Percentiles rank a stretch among this genome's conserved stretches.
These are phyloP conservation scores for Drymonia ruficornis DNA, from an alignment of 2,888 invertebrate species.

Conservation along the genomic window DNA sequence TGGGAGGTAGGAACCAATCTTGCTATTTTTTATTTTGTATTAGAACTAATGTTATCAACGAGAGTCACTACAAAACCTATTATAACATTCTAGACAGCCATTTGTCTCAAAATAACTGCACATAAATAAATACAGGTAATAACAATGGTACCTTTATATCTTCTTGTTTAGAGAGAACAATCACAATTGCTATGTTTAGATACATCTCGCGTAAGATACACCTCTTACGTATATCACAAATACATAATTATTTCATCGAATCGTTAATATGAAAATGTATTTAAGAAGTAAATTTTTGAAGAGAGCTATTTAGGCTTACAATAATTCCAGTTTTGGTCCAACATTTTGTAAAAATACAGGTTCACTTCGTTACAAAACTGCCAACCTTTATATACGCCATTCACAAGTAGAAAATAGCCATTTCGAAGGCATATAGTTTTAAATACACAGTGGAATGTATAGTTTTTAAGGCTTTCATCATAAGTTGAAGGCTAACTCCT, in stretches of 20 bases:
- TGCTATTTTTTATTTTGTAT: too few species aligned
- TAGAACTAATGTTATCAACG: neutral
- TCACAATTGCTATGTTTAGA: conserved; percentile 18
- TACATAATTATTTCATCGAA: conserved; percentile 26
- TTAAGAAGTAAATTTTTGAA: conserved; percentile 45
- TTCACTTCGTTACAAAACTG: conserved; percentile 45
- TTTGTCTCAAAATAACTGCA: conserved; percentile 12
- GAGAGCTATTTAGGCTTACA: conserved; percentile 67
- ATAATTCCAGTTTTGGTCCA: conserved; percentile 67
- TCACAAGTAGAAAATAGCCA: conserved; percentile 65
- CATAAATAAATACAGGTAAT: conserved; percentile 16
- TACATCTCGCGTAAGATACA: conserved; percentile 11
- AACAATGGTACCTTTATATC: conserved; percentile 18
- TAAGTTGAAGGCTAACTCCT: conserved; percentile 64
- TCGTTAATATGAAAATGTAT: conserved; percentile 29
- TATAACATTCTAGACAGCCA: conserved; percentile 4
- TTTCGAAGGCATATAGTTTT: conserved; percentile 68
- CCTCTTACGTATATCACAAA: conserved; percentile 37
- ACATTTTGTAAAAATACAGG: conserved; percentile 58
- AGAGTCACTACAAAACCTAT: neutral
- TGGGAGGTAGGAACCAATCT: too few species aligned
- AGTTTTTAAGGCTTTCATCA: conserved; percentile 76
- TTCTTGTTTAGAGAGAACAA: conserved; percentile 34
- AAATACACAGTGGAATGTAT: conserved; percentile 82
- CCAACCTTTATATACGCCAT: conserved; percentile 44